Evolutionary conservation across 2,113 vertebrate genomes (phyloP).

Genomic region (Podiceps cristatus): DNA sequence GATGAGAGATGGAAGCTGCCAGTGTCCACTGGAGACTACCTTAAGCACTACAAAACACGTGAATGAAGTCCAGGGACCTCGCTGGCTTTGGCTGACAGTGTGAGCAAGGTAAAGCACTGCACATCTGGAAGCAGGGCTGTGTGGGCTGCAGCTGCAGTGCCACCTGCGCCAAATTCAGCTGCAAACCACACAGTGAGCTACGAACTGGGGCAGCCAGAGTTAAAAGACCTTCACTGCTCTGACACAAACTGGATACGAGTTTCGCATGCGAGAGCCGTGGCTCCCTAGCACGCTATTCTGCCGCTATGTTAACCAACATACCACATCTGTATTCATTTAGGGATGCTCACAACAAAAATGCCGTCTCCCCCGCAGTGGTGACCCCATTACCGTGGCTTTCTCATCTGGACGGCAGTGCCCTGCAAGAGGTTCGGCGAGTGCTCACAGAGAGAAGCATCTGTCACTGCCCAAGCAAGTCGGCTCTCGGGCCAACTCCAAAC

Average conservation of each 20-base stretch:
- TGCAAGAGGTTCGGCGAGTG: background rate
- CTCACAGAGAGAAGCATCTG: background rate
- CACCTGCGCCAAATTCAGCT: background rate
- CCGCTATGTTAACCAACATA: background rate
- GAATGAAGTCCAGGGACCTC: background rate
- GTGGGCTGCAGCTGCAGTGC: background rate
- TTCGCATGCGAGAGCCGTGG: background rate
- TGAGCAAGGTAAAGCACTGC: background rate
- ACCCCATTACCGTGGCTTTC: background rate
- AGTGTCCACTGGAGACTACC: background rate
- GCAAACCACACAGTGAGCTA: background rate
- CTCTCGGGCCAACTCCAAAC: background rate
- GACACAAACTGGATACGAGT: background rate
- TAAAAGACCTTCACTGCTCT: background rate
- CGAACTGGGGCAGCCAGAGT: background rate
- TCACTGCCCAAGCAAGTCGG: fast-evolving
- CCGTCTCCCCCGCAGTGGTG: fast-evolving
- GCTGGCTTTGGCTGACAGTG: fast-evolving
- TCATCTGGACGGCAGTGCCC: background rate
- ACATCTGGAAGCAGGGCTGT: background rate
- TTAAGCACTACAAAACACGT: fast-evolving
- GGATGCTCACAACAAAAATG: background rate
- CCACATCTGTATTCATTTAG: background rate
- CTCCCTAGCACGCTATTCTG: background rate
- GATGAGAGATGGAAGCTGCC: background rate